A percentile compares a stretch with the other conserved stretches of the same genome.
phyloP scores from a whole-genome alignment of 1,140 invertebrate genomes.

The Penaeus chinensis region DNA sequence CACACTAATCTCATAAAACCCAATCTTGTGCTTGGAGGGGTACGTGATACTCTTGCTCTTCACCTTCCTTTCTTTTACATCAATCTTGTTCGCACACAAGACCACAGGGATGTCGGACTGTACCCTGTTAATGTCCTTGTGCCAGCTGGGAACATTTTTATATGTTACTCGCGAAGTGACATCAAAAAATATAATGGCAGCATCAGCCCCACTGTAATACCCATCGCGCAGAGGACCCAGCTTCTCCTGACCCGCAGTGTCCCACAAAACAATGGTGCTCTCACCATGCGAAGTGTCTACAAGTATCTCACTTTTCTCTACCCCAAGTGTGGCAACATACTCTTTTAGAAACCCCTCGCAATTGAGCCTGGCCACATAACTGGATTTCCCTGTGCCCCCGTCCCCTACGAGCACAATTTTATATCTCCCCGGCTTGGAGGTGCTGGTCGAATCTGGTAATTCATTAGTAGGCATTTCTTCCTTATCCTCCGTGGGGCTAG shows the following conservation, averaged over 20 bases:
- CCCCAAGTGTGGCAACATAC: constrained; percentile 99
- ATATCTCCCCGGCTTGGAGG: constrained; percentile 84
- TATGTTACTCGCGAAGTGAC: constrained; percentile 99
- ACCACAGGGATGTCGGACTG: constrained; percentile 99
- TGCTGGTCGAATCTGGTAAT: constrained; percentile 65
- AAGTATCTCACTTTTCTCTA: constrained; percentile 97
- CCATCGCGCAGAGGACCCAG: constrained; percentile 98
- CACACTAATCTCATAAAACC: constrained; percentile 99
- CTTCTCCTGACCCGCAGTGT: constrained; percentile 99
- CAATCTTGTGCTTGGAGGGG: constrained; percentile 99
- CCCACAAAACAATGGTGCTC: constrained; percentile 97
- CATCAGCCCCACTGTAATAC: constrained; percentile 99
- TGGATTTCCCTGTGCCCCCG: constrained; percentile 99
- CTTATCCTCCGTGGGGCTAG: too few species aligned
- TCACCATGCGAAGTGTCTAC: constrained; percentile 82
- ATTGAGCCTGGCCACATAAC: constrained; percentile 98
- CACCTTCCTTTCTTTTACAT: constrained; percentile 95
- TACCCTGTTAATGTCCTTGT: constrained; percentile 96
- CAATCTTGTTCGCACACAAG: constrained; percentile 90
- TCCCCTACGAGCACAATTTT: constrained; percentile 99
- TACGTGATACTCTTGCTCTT: constrained; percentile 99
- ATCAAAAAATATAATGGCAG: constrained; percentile 99
- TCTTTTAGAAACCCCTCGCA: constrained; percentile 99
- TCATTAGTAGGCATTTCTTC: not conserved
- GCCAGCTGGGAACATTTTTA: constrained; percentile 99